Conservation (phyloP, 2,113 vertebrate genomes). For the Ovibos moschatus region DNA sequence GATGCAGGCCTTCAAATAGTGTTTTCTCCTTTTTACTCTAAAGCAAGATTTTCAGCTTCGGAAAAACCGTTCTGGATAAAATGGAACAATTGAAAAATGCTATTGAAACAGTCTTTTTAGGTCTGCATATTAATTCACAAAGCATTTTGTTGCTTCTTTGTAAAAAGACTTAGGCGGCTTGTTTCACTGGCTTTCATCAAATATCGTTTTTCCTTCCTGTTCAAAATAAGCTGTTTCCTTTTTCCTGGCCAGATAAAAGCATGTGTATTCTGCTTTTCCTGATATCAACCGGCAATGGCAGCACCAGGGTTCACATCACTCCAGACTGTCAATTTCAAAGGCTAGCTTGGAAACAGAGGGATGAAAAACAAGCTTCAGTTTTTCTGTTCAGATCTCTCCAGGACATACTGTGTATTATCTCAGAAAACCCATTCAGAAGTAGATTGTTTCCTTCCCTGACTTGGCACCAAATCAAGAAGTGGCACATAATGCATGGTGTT, state of each 20-base stretch:
- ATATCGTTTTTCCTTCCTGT: not conserved
- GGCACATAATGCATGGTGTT: not conserved
- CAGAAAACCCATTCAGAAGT: slow-evolving; percentile 31
- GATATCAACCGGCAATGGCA: not conserved
- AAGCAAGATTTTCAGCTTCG: not conserved
- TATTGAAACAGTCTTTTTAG: not conserved
- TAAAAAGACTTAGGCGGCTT: slow-evolving; percentile 6
- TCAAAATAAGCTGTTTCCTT: slow-evolving; percentile 41
- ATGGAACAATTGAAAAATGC: slow-evolving; percentile 20
- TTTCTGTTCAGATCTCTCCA: slow-evolving; percentile 3
- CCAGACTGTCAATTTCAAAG: slow-evolving; percentile 23
- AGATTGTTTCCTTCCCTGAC: slow-evolving; percentile 23
- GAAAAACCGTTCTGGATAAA: not conserved
- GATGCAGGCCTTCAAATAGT: not conserved
- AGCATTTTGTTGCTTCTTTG: not conserved
- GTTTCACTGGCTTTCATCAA: slow-evolving; percentile 49
- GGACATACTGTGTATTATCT: not conserved
- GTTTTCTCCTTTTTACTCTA: slow-evolving; percentile 11
- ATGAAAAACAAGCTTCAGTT: slow-evolving; percentile 15
- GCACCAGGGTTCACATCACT: not conserved
- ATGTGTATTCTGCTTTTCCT: not conserved
- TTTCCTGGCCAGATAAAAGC: slow-evolving; percentile 25
- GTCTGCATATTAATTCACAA: not conserved
- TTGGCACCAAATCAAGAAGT: not conserved
- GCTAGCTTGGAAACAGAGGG: not conserved